Percentiles rank a stretch among this genome's conserved stretches.
Conservation (phyloP, 2,797 vertebrate species). For the Pyrocephalus nanus region DNA sequence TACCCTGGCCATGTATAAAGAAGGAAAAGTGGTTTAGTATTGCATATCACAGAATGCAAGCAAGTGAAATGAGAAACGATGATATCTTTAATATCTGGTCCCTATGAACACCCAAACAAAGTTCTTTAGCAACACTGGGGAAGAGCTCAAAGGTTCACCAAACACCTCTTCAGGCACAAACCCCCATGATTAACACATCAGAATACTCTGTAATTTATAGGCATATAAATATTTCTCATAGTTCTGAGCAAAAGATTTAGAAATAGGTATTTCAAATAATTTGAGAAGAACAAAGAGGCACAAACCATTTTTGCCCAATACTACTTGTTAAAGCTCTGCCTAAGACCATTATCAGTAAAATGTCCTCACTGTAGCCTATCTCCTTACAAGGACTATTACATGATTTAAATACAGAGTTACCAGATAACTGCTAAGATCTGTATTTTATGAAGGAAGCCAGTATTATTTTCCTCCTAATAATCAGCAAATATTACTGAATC, state of each 20-base stretch:
- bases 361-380: background rate
- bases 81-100: background rate
- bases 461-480: background rate
- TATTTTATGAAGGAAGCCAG: background rate
- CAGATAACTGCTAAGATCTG: background rate
- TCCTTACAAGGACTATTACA: background rate
- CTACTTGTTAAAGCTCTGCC: background rate
- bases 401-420: background rate
- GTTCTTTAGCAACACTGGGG: background rate
- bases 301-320: background rate
- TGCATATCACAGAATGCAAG: background rate
- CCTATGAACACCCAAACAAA: conserved; percentile 5
- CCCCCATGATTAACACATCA: background rate
- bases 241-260: background rate
- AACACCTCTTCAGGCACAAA: background rate
- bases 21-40: conserved; percentile 30
- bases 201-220: background rate
- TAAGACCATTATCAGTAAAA: background rate
- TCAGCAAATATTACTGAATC: background rate
- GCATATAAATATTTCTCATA: background rate
- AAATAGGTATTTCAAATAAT: background rate
- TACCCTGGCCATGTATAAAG: background rate
- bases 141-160: conserved; percentile 9
- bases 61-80: conserved; percentile 32
- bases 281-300: background rate